Evolutionary conservation across 2,113 vertebrate species (phyloP).

Genomic region (Lathamus discolor): DNA sequence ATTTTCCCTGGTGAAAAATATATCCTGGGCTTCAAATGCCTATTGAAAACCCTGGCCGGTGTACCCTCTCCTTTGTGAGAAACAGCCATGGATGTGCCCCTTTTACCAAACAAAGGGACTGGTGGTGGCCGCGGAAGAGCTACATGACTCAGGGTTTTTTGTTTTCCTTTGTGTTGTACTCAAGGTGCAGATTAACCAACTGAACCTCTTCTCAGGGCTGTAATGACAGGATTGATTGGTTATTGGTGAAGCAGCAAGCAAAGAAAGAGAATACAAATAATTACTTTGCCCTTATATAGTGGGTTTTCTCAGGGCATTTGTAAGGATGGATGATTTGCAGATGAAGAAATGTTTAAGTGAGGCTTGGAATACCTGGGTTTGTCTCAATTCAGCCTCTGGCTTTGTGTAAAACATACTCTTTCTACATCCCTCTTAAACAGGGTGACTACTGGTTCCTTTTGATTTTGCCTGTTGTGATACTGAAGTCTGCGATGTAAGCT

Average conservation of each 20-base stretch:
- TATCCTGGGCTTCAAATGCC: not conserved
- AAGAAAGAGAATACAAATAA: constrained; percentile 51
- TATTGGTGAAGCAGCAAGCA: constrained; percentile 40
- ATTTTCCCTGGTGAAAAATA: constrained; percentile 10
- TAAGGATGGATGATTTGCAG: constrained; percentile 1
- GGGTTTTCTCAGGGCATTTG: not conserved
- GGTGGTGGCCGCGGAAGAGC: not conserved
- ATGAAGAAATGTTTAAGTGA: not conserved
- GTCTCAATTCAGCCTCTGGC: not conserved
- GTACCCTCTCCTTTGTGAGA: not conserved
- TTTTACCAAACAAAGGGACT: not conserved
- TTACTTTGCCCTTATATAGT: constrained; percentile 17
- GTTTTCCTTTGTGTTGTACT: constrained; percentile 16
- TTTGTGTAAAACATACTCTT: not conserved
- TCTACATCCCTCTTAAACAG: not conserved
- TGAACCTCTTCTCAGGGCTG: constrained; percentile 37
- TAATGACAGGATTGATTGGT: constrained; percentile 48
- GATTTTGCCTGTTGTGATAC: not conserved
- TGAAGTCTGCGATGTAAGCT: not conserved
- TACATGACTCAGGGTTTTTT: not conserved
- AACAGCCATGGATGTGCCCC: not conserved
- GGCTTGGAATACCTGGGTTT: not conserved
- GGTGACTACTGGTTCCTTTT: not conserved
- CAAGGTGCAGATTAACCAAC: constrained; percentile 42
- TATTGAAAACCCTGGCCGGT: not conserved